phyloP scores from a whole-genome alignment of 1,140 invertebrate genomes.

The Psix sp. region DNA sequence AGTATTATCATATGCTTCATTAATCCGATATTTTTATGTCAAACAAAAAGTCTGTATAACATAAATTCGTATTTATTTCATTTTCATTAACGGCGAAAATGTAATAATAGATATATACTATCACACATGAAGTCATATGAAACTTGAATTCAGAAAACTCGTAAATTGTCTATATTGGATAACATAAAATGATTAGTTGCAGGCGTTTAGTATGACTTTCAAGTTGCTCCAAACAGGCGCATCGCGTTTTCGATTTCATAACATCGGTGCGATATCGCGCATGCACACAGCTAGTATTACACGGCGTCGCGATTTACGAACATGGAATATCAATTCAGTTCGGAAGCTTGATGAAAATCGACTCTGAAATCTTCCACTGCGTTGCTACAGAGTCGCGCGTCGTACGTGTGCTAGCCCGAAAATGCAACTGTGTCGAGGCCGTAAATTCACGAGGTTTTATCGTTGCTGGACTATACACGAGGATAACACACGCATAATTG shows the following conservation, averaged over 20 bases:
- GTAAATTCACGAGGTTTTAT: slow-evolving; percentile 49
- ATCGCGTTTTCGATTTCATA: slow-evolving; percentile 52
- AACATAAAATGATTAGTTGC: too few species aligned
- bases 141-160: too few species aligned
- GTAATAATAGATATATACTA: too few species aligned
- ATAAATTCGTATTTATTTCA: too few species aligned
- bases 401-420: slow-evolving; percentile 38
- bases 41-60: too few species aligned
- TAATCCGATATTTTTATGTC: too few species aligned
- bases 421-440: slow-evolving; percentile 57
- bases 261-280: slow-evolving; percentile 41
- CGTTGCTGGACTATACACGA: slow-evolving; percentile 37
- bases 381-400: slow-evolving; percentile 15
- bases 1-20: too few species aligned
- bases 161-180: too few species aligned
- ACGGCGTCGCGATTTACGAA: slow-evolving; percentile 53
- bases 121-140: too few species aligned
- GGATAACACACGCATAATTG: slow-evolving; percentile 13
- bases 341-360: slow-evolving; percentile 60
- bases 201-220: slow-evolving; percentile 21
- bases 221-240: slow-evolving; percentile 14
- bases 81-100: too few species aligned
- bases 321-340: slow-evolving; percentile 64
- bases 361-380: slow-evolving; percentile 49
- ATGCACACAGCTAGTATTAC: slow-evolving; percentile 41